A percentile compares a stretch with the other conserved stretches of the same genome.
Evolutionary conservation across 1,140 invertebrate species (phyloP).

Genomic region (Drosophila arizonae): DNA sequence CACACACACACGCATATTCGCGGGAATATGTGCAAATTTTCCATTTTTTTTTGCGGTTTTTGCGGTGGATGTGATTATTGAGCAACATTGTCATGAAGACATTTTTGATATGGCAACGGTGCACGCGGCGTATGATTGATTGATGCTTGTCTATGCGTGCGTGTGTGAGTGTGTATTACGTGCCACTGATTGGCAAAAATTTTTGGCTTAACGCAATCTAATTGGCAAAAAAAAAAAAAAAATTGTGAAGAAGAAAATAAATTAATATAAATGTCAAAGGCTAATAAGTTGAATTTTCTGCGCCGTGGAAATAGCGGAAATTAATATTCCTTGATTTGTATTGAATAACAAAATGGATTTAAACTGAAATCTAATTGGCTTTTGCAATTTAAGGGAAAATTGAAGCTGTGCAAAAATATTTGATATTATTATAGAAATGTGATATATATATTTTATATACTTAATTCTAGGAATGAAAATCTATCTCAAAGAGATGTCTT

Average conservation of each 20-base stretch:
- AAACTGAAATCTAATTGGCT: too few relatives aligned
- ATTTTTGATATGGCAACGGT: conserved; percentile 52
- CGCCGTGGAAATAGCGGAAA: background rate
- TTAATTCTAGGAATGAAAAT: too few relatives aligned
- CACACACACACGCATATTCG: background rate
- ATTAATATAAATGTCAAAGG: conserved; percentile 15
- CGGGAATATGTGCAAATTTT: conserved; percentile 10
- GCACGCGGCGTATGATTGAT: conserved; percentile 75
- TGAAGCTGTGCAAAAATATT: too few relatives aligned
- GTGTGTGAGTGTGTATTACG: conserved; percentile 29
- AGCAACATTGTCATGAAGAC: conserved; percentile 30
- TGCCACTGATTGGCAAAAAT: conserved; percentile 35
- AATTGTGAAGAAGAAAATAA: background rate
- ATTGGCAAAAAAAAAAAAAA: conserved; percentile 27
- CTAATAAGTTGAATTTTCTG: conserved; percentile 18
- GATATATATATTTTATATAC: too few relatives aligned
- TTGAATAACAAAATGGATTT: background rate
- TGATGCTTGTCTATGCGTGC: conserved; percentile 41
- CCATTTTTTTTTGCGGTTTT: conserved; percentile 4
- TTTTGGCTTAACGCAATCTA: conserved; percentile 20
- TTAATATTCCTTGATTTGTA: conserved; percentile 3
- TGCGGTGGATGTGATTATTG: conserved; percentile 53
- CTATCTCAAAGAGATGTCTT: too few relatives aligned
- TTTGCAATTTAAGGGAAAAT: too few relatives aligned
- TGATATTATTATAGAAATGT: too few relatives aligned